Conservation (phyloP, 2,888 invertebrate species). For the Bembecia ichneumoniformis region DNA sequence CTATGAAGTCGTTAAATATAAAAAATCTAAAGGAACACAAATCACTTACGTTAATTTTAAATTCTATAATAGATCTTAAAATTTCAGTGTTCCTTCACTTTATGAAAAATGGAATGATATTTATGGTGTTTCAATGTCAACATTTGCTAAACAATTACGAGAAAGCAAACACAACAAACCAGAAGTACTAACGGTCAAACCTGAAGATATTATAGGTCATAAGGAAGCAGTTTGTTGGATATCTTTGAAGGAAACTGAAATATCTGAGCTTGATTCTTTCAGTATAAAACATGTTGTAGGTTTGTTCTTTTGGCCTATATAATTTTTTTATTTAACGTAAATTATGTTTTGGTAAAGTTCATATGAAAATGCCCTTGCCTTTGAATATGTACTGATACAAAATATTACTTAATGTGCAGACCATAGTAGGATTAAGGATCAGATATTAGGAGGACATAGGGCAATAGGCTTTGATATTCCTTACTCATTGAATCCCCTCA, state of each 20-base stretch:
- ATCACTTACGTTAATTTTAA: too few species aligned
- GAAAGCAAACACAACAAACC: slow-evolving; percentile 76
- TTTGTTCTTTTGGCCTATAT: slow-evolving; percentile 14
- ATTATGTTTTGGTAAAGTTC: too few species aligned
- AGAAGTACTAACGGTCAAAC: slow-evolving; percentile 70
- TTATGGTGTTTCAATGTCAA: slow-evolving; percentile 84
- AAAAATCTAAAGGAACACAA: too few species aligned
- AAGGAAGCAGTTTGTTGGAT: slow-evolving; percentile 78
- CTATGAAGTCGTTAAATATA: too few species aligned
- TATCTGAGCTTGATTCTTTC: slow-evolving; percentile 73
- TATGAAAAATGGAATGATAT: slow-evolving; percentile 84
- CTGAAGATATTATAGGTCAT: slow-evolving; percentile 75
- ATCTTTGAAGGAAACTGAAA: slow-evolving; percentile 75
- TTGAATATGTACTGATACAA: too few species aligned
- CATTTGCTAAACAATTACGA: slow-evolving; percentile 75
- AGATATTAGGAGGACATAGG: too few species aligned
- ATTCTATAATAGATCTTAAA: background rate
- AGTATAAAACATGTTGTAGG: slow-evolving; percentile 74
- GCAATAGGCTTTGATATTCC: too few species aligned
- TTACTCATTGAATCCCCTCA: too few species aligned
- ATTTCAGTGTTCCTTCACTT: slow-evolving; percentile 72
- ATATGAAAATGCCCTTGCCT: too few species aligned
- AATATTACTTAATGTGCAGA: too few species aligned
- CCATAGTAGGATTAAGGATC: too few species aligned
- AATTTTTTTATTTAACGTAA: too few species aligned